These are phyloP conservation scores for Suncus etruscus DNA, from an alignment of 2,113 vertebrate genomes.

Conservation along the genomic window DNA sequence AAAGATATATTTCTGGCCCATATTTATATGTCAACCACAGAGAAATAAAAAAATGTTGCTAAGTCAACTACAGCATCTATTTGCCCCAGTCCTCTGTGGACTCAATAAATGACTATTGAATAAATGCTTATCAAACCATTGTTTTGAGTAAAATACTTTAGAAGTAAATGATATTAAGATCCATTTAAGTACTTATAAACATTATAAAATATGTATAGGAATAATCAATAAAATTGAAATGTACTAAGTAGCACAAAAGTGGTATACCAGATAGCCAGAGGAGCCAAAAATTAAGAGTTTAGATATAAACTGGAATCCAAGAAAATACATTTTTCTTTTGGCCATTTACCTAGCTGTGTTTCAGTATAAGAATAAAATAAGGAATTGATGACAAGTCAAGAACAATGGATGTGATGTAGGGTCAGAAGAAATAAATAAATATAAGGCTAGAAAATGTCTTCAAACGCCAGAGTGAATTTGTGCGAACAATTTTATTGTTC, in stretches of 20 bases:
- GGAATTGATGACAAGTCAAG: neutral
- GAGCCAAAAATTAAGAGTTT: neutral
- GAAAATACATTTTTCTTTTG: constrained; percentile 5
- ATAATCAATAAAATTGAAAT: constrained; percentile 52
- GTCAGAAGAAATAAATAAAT: neutral
- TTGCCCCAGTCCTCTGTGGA: neutral
- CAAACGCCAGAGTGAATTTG: no score
- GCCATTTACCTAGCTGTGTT: neutral
- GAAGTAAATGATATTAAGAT: constrained; percentile 59
- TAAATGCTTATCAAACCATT: constrained; percentile 56
- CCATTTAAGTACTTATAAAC: constrained; percentile 27
- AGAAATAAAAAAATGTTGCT: neutral
- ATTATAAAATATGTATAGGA: constrained; percentile 65
- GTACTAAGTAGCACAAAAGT: neutral
- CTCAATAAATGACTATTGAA: constrained; percentile 49
- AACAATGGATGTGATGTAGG: neutral
- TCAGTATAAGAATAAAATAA: neutral
- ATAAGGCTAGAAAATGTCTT: neutral
- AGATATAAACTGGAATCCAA: neutral
- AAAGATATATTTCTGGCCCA: neutral
- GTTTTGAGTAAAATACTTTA: constrained; percentile 31
- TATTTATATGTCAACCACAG: neutral
- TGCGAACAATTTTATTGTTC: neutral
- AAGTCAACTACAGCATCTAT: constrained; percentile 1
- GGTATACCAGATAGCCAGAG: neutral